A percentile compares a stretch with the other conserved stretches of the same genome.
Evolutionary conservation across 2,888 invertebrate species (phyloP).

Genomic region (Daptonema setosum): DNA sequence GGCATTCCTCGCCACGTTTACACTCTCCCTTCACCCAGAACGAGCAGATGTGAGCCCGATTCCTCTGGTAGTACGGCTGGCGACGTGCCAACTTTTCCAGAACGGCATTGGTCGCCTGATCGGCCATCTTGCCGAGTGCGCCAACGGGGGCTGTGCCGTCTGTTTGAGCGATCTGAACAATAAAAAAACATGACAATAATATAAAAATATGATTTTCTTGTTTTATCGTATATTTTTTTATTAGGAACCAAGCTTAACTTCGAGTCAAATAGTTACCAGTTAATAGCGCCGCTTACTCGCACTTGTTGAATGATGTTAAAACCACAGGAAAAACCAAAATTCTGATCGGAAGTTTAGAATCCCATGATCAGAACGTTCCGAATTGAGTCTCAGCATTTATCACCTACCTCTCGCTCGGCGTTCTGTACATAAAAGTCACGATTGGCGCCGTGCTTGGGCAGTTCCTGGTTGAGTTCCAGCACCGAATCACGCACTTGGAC

Average conservation of each 20-base stretch:
- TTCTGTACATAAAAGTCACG: slow-evolving; percentile 82
- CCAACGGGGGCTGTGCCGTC: slow-evolving; percentile 33
- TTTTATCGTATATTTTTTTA: no score
- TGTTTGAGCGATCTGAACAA: slow-evolving; percentile 26
- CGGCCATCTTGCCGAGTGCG: slow-evolving; percentile 35
- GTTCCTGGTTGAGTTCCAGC: slow-evolving; percentile 62
- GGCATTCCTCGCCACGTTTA: slow-evolving; percentile 81
- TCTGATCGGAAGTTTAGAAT: no score
- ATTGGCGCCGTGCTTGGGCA: slow-evolving; percentile 79
- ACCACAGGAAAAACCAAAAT: no score
- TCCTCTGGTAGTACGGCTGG: slow-evolving; percentile 79
- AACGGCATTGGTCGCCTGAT: slow-evolving; percentile 48
- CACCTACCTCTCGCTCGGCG: slow-evolving; percentile 53
- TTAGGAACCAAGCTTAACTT: no score
- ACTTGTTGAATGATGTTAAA: no score
- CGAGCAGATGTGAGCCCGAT: slow-evolving; percentile 80
- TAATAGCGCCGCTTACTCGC: no score
- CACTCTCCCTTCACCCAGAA: slow-evolving; percentile 98
- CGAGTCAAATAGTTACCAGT: no score
- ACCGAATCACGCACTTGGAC: slow-evolving; percentile 63
- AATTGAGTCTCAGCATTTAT: no score
- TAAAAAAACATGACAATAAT: not conserved
- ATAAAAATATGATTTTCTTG: no score
- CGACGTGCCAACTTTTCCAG: slow-evolving; percentile 67
- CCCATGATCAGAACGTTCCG: no score